Percentiles rank a stretch among this genome's conserved stretches.
phyloP scores from a whole-genome alignment of 2,888 invertebrate species.

The Campaea margaritaria region DNA sequence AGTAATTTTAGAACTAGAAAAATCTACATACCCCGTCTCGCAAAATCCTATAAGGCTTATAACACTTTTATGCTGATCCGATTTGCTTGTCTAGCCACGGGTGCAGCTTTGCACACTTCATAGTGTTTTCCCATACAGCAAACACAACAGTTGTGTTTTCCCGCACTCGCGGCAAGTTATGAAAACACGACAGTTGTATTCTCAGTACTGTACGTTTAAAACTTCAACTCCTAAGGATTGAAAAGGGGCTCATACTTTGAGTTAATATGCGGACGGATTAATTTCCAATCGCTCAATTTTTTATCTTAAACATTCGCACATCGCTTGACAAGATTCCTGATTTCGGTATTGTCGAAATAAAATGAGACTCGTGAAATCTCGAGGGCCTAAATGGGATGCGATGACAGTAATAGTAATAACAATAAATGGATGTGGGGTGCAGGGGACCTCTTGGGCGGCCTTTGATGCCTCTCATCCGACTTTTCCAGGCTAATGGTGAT shows the following conservation, averaged over 20 bases:
- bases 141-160: too few relatives aligned
- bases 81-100: too few relatives aligned
- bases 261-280: slow-evolving; percentile 12
- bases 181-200: too few relatives aligned
- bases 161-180: too few relatives aligned
- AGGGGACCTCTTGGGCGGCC: slow-evolving; percentile 41
- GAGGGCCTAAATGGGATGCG: slow-evolving; percentile 60
- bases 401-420: slow-evolving; percentile 66
- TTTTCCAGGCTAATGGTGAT: slow-evolving; percentile 45
- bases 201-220: too few relatives aligned
- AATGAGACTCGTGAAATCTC: slow-evolving; percentile 48
- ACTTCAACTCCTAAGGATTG: too few relatives aligned
- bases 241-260: slow-evolving; percentile 13
- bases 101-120: too few relatives aligned
- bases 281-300: slow-evolving; percentile 17
- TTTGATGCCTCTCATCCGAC: slow-evolving; percentile 40
- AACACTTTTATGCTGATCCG: background rate
- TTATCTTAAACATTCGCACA: slow-evolving; percentile 18
- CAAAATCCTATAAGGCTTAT: slow-evolving; percentile 19
- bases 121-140: too few relatives aligned
- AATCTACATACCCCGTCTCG: slow-evolving; percentile 10
- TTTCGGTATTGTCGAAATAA: slow-evolving; percentile 29
- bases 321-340: slow-evolving; percentile 25
- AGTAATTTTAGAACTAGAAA: slow-evolving; percentile 6
- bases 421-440: slow-evolving; percentile 62